Base-by-base conservation (phyloP, 2,113 vertebrate species). In the Solea solea region DNA sequence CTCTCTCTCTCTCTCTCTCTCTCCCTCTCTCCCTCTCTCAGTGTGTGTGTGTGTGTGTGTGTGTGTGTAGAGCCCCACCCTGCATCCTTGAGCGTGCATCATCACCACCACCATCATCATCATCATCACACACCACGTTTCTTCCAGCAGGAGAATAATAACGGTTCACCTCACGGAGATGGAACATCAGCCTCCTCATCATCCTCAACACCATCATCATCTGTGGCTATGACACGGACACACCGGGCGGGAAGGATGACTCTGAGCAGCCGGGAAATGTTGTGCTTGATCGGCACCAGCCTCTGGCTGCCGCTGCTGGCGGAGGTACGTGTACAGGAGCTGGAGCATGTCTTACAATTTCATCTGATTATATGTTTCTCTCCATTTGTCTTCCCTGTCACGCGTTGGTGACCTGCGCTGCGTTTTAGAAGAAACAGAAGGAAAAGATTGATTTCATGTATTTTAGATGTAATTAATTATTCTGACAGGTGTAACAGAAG, bases 281-380 rank as follows among this genome's bases (percentile, higher is more conserved):
- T 92, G 68, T 72, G 76, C 88, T 80, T 94, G 90, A 89, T 93
- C 73, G 89, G 90, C 54, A 78, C 82, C 74, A 92, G 86, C 81
- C 86, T 86, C 76, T 90, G 90, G 86, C 77, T 94, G 82, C 89
- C 86, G 77, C 64, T 84, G 66, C 15, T 82, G 55, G 86, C 90
- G 57, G 90, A 94, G 94, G 94, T 94, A 89, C 13, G 90, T 84
- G 60, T 51, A 27, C 53, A 41, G 40, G 15, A 34, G 34, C 34
- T 8, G 42, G 16, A 64, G 56, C 12, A 16, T 53, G 52, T 46
- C 1, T 39, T 72, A n/a, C 51, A 75, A 55, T 69, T 59, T 74
- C 76, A 53, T 80, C 78, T 80, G 55, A 27, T 82, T 81, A 58
- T 40, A 45, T 21, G 21, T 49, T 0, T 48, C 52, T 39, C 34